A percentile compares a stretch with the other conserved stretches of the same genome.
Evolutionary conservation across 2,797 vertebrate genomes (phyloP).

Genomic region (Lemur catta): DNA sequence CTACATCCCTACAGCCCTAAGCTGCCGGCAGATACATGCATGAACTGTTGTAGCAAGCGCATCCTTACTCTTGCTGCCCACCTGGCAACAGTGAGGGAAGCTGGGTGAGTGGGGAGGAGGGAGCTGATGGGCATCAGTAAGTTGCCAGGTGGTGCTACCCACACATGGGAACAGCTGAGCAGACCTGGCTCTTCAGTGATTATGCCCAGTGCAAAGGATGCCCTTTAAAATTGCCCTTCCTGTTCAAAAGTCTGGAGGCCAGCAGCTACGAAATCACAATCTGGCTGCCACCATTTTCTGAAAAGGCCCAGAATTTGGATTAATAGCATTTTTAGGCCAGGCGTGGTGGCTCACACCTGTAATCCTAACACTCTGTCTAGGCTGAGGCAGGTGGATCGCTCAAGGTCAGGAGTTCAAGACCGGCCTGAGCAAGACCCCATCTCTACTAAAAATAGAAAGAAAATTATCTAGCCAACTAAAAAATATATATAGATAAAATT

Average conservation of each 20-base stretch:
- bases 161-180: not conserved
- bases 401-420: too few relatives aligned
- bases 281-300: not conserved
- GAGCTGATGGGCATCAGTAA: not conserved
- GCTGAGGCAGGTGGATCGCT: too few relatives aligned
- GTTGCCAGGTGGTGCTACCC: not conserved
- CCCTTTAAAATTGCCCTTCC: not conserved
- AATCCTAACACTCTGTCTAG: too few relatives aligned
- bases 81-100: not conserved
- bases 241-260: not conserved
- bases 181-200: not conserved
- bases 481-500: too few relatives aligned
- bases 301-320: not conserved
- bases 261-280: not conserved
- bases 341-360: too few relatives aligned
- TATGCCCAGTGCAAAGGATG: not conserved
- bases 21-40: not conserved
- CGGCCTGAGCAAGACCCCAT: too few relatives aligned
- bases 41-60: not conserved
- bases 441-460: too few relatives aligned
- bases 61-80: not conserved
- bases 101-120: not conserved
- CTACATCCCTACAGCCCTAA: accelerated
- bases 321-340: not conserved
- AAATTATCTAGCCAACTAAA: too few relatives aligned